Percentiles rank a stretch among this genome's conserved stretches.
Conservation (phyloP, 2,113 vertebrate species). For the Tor tambroides region DNA sequence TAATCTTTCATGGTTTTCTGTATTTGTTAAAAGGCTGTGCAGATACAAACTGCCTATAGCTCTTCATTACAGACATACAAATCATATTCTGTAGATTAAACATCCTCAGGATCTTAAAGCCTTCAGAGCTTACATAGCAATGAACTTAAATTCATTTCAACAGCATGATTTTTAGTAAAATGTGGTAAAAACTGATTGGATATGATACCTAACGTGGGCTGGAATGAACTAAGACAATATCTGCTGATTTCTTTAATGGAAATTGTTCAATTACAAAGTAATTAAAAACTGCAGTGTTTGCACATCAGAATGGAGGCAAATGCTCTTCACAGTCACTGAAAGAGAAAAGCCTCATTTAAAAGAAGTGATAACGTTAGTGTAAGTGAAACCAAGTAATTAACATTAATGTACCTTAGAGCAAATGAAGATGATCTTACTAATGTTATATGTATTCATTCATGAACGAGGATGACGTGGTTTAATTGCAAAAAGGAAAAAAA, state of each 20-base stretch:
- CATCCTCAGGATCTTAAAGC: neutral
- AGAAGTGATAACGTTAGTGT: neutral
- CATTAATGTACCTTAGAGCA: neutral
- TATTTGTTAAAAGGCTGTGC: neutral
- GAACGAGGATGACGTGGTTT: neutral
- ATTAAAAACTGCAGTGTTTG: conserved; percentile 3
- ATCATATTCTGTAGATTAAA: conserved; percentile 4
- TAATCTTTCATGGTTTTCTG: neutral
- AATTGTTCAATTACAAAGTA: neutral
- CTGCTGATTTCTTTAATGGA: neutral
- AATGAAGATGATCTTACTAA: neutral
- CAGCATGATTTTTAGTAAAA: neutral
- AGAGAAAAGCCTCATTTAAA: neutral
- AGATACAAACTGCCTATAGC: neutral
- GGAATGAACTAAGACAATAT: neutral
- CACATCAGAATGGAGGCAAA: neutral
- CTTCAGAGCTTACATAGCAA: neutral
- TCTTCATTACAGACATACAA: neutral
- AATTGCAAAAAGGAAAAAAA: neutral
- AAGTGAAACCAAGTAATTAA: neutral
- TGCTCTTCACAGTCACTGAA: neutral
- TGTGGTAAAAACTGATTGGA: neutral
- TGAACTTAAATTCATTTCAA: neutral
- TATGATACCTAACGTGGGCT: neutral
- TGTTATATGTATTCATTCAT: neutral